Evolutionary conservation across 2,113 vertebrate genomes (phyloP).

Genomic region (Montifringilla adamsi): DNA sequence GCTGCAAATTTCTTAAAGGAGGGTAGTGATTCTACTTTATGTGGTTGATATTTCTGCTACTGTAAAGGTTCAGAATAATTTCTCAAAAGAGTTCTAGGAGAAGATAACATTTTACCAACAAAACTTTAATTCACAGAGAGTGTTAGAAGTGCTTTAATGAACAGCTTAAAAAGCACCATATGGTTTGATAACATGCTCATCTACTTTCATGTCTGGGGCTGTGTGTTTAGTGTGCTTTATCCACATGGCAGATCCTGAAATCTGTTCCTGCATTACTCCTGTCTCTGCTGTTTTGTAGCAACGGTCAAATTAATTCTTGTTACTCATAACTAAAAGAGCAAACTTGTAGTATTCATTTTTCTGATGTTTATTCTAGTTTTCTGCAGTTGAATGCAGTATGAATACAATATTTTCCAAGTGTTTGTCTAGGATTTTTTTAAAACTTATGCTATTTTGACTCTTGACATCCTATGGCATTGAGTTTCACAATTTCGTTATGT

Average conservation of each 20-base stretch:
- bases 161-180: neutral
- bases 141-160: neutral
- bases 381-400: neutral
- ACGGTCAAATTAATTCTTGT: neutral
- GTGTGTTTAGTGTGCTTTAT: neutral
- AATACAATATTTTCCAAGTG: neutral
- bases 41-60: neutral
- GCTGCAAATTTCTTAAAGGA: neutral
- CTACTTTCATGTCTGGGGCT: neutral
- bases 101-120: neutral
- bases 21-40: neutral
- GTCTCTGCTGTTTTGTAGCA: neutral
- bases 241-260: neutral
- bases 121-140: neutral
- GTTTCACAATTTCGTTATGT: neutral
- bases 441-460: neutral
- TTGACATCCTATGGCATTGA: neutral
- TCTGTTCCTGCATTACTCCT: neutral
- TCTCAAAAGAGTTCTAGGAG: neutral
- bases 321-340: neutral
- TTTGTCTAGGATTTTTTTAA: neutral
- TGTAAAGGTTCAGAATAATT: neutral
- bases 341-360: neutral
- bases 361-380: neutral
- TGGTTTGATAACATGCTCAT: neutral